phyloP scores from a whole-genome alignment of 2,888 invertebrate genomes.

The Eristalinus sepulchralis region DNA sequence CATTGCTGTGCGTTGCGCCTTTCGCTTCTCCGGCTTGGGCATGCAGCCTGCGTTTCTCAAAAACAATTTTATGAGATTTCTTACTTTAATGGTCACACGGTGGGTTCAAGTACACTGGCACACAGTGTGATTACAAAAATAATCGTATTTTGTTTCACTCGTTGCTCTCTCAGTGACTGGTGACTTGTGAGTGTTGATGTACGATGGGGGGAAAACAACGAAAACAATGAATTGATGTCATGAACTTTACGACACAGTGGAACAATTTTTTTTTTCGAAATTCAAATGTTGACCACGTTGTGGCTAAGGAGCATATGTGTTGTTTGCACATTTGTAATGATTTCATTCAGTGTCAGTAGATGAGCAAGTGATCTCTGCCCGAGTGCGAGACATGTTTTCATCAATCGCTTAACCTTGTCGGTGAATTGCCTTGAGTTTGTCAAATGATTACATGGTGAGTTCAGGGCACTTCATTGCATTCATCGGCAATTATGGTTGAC shows the following conservation, averaged over 20 bases:
- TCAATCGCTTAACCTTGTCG: neutral
- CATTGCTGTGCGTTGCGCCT: neutral
- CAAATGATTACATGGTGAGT: neutral
- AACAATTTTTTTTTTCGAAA: neutral
- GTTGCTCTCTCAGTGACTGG: neutral
- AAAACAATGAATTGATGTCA: conserved; percentile 26
- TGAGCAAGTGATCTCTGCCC: neutral
- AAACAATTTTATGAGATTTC: conserved; percentile 56
- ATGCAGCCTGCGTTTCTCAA: conserved; percentile 40
- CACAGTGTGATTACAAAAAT: conserved; percentile 20
- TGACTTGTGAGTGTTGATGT: conserved; percentile 19
- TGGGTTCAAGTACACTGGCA: conserved; percentile 50
- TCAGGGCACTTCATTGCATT: neutral
- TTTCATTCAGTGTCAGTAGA: neutral
- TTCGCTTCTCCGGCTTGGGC: neutral
- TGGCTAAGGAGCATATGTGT: neutral
- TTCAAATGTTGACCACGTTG: conserved; percentile 14
- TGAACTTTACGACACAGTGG: conserved; percentile 28
- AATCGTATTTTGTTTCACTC: neutral
- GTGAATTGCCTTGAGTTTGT: neutral
- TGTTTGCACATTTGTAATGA: neutral
- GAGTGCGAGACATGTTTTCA: neutral
- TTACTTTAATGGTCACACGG: conserved; percentile 43
- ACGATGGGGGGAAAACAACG: neutral
- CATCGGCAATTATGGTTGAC: neutral